Conservation (phyloP, 2,113 vertebrate genomes). For the Edolisoma coerulescens region DNA sequence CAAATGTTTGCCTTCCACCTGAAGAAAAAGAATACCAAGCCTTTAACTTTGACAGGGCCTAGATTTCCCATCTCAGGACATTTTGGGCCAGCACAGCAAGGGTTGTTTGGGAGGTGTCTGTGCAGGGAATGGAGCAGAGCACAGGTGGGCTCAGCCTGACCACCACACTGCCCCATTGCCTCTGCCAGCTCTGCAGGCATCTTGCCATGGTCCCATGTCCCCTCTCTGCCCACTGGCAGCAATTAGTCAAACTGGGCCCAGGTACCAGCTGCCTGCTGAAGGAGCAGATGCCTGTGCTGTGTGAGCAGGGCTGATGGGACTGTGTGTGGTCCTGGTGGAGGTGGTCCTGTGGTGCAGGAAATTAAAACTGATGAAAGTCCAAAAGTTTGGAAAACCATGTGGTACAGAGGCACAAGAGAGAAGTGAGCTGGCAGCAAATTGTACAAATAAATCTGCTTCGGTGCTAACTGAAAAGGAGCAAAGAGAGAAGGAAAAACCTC, state of each 20-base stretch:
- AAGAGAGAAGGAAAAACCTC: background rate
- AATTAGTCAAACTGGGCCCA: background rate
- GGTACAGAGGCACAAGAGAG: background rate
- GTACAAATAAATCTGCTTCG: background rate
- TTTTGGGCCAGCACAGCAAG: background rate
- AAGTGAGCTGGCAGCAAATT: background rate
- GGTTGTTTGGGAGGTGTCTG: background rate
- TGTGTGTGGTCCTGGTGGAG: rapidly evolving
- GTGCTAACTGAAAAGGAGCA: background rate
- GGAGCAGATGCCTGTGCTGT: background rate
- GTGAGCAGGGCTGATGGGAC: background rate
- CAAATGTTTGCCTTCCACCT: background rate
- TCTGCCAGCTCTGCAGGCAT: background rate
- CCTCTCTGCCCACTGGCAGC: background rate
- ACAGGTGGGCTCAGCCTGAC: background rate
- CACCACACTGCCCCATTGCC: no score
- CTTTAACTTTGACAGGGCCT: background rate
- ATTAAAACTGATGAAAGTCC: background rate
- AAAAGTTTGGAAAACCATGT: background rate
- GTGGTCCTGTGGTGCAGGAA: background rate
- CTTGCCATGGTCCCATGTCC: background rate
- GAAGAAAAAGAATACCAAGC: background rate
- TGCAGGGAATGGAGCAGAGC: background rate
- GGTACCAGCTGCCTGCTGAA: background rate
- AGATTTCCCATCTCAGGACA: background rate